Evolutionary conservation across 2,113 vertebrate species (phyloP).

Genomic region (Anoplopoma fimbria): DNA sequence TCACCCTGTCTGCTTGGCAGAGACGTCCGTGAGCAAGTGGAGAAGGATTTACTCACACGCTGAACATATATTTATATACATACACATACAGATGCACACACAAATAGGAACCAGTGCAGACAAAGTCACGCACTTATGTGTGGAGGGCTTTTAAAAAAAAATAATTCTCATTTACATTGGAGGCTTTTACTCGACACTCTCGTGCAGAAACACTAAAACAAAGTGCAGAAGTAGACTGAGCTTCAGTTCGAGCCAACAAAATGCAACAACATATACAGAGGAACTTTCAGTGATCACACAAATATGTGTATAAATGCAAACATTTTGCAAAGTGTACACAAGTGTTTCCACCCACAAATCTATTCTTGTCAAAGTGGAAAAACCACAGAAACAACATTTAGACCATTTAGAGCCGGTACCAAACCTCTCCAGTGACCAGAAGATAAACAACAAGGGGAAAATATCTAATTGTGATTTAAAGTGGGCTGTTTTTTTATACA

Average conservation of each 20-base stretch:
- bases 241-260: neutral
- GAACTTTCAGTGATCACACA: neutral
- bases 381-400: neutral
- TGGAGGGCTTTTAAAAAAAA: slow-evolving; percentile 37
- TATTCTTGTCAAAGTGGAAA: neutral
- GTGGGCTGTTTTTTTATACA: neutral
- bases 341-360: slow-evolving; percentile 24
- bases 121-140: slow-evolving; percentile 46
- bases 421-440: no score
- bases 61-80: slow-evolving; percentile 20
- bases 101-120: slow-evolving; percentile 39
- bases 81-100: slow-evolving; percentile 46
- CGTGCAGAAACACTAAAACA: slow-evolving; percentile 24
- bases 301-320: neutral
- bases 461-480: neutral
- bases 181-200: slow-evolving; percentile 34
- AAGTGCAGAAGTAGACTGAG: slow-evolving; percentile 12
- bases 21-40: slow-evolving; percentile 63
- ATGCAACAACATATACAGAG: neutral
- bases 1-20: slow-evolving; percentile 78
- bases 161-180: slow-evolving; percentile 50
- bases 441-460: neutral
- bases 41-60: slow-evolving; percentile 66
- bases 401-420: neutral
- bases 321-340: neutral